phyloP scores from a whole-genome alignment of 2,888 invertebrate genomes.

The Nephrocerus scutellatus region DNA sequence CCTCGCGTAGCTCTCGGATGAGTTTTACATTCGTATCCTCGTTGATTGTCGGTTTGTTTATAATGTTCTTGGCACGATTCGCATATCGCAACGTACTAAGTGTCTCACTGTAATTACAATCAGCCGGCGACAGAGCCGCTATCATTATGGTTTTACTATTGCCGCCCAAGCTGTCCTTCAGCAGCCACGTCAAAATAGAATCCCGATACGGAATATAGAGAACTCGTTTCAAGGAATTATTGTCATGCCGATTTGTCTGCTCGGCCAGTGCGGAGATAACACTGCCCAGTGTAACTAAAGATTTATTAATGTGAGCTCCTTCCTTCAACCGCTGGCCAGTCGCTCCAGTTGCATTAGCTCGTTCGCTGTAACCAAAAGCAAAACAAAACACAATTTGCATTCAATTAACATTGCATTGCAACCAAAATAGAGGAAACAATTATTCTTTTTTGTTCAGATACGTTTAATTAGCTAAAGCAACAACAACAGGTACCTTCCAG shows the following conservation, averaged over 20 bases:
- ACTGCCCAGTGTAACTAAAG: constrained; percentile 77
- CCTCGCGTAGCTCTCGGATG: constrained; percentile 74
- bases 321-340: constrained; percentile 85
- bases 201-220: constrained; percentile 82
- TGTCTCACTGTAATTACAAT: constrained; percentile 83
- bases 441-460: neutral
- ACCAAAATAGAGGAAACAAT: constrained; percentile 1
- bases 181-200: constrained; percentile 80
- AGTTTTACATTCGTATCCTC: constrained; percentile 85
- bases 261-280: constrained; percentile 83
- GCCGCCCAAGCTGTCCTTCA: constrained; percentile 82
- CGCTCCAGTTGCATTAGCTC: constrained; percentile 83
- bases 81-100: constrained; percentile 80
- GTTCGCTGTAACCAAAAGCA: constrained; percentile 55
- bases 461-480: neutral
- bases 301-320: constrained; percentile 87
- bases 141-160: constrained; percentile 91
- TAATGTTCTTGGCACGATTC: constrained; percentile 83
- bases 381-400: neutral
- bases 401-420: constrained; percentile 1
- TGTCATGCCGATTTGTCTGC: constrained; percentile 44
- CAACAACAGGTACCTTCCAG: constrained; percentile 61
- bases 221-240: constrained; percentile 47
- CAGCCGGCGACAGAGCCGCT: constrained; percentile 72
- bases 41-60: constrained; percentile 85